A percentile compares a stretch with the other conserved stretches of the same genome.
phyloP scores from a whole-genome alignment of 2,113 vertebrate species.

The Otolemur garnettii region DNA sequence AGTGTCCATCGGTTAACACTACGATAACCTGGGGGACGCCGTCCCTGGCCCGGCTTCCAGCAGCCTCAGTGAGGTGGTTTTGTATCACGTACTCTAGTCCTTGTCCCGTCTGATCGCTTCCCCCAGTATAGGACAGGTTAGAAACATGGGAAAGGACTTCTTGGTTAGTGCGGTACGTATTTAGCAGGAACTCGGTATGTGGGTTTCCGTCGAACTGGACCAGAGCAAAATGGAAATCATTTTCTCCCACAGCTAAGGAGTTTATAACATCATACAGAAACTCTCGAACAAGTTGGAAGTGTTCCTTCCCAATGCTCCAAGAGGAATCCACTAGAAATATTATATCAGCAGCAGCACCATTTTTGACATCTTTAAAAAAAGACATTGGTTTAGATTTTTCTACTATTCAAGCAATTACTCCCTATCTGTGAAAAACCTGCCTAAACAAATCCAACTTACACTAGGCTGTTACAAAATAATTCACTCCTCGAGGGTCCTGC shows the following conservation, averaged over 20 bases:
- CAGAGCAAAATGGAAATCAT: conserved; percentile 92
- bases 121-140: conserved; percentile 90
- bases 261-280: conserved; percentile 93
- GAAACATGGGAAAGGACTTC: conserved; percentile 92
- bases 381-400: conserved; percentile 90
- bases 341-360: conserved; percentile 92
- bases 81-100: conserved; percentile 92
- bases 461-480: fast-evolving
- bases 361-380: conserved; percentile 93
- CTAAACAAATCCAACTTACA: background rate
- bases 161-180: conserved; percentile 88
- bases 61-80: conserved; percentile 89
- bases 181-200: conserved; percentile 93
- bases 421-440: conserved; percentile 29
- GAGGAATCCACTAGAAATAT: conserved; percentile 98
- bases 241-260: conserved; percentile 90
- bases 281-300: conserved; percentile 92
- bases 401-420: conserved; percentile 41
- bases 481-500: fast-evolving
- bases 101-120: conserved; percentile 90
- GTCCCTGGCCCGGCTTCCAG: conserved; percentile 91
- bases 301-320: conserved; percentile 92
- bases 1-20: conserved; percentile 91
- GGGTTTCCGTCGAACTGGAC: conserved; percentile 93
- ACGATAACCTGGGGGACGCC: conserved; percentile 92